Evolutionary conservation across 2,888 invertebrate genomes (phyloP).

Genomic region (Drosophila stalkeri): DNA sequence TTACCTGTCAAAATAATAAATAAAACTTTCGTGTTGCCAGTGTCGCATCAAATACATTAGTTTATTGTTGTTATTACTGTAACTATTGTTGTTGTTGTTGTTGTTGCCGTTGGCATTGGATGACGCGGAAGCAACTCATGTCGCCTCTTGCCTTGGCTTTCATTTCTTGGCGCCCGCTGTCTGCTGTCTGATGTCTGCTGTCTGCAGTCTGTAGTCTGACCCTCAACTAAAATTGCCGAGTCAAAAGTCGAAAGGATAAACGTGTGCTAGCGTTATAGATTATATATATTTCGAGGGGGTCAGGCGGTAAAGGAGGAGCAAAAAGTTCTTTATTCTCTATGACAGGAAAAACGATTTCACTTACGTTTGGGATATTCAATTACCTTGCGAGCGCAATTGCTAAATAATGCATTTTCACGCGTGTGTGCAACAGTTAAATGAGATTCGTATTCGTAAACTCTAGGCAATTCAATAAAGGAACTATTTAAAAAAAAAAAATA

Average conservation of each 20-base stretch:
- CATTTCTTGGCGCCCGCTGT: slow-evolving; percentile 34
- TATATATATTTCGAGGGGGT: not conserved
- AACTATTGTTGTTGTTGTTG: slow-evolving; percentile 53
- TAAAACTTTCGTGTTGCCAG: slow-evolving; percentile 77
- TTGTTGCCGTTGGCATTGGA: slow-evolving; percentile 71
- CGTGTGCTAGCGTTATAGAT: slow-evolving; percentile 11
- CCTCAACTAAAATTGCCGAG: slow-evolving; percentile 61
- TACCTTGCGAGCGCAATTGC: slow-evolving; percentile 17
- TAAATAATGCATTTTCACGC: slow-evolving; percentile 12
- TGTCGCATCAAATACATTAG: slow-evolving; percentile 73
- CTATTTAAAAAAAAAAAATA: not conserved
- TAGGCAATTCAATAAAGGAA: not conserved
- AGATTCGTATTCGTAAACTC: not conserved
- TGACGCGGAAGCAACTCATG: slow-evolving; percentile 49
- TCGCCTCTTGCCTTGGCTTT: slow-evolving; percentile 46
- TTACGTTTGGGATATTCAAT: slow-evolving; percentile 33
- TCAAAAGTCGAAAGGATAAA: slow-evolving; percentile 61
- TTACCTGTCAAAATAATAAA: slow-evolving; percentile 82
- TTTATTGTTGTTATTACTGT: slow-evolving; percentile 42
- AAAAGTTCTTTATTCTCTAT: slow-evolving; percentile 9
- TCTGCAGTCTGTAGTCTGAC: slow-evolving; percentile 28
- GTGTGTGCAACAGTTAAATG: slow-evolving; percentile 25
- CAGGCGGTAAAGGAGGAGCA: not conserved
- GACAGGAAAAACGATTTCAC: slow-evolving; percentile 50
- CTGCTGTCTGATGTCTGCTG: slow-evolving; percentile 31